Conservation (phyloP, 1,140 invertebrate genomes). For the Pomacea maculata region DNA sequence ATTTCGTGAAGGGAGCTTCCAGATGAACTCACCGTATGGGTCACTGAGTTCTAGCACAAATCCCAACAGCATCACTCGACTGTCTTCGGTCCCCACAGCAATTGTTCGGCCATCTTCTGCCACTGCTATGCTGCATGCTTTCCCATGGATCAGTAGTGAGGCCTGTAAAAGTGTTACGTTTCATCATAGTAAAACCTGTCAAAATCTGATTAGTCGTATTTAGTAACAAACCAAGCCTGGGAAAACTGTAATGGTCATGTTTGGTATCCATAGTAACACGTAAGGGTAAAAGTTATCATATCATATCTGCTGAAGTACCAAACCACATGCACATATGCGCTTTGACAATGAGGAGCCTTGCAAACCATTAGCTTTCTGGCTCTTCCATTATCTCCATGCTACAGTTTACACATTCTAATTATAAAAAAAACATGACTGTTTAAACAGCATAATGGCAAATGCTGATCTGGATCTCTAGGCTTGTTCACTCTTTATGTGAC, state of each 20-base stretch:
- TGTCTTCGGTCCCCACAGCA: constrained; percentile 55
- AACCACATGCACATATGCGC: not conserved
- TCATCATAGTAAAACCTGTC: not conserved
- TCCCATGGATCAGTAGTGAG: constrained; percentile 51
- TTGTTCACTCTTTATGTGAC: too few species aligned
- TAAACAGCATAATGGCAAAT: too few species aligned
- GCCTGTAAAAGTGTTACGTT: constrained; percentile 22
- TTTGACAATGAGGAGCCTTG: not conserved
- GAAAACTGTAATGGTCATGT: not conserved
- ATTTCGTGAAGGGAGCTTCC: constrained; percentile 44
- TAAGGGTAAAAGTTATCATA: not conserved
- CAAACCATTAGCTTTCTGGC: too few species aligned
- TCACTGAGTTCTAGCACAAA: constrained; percentile 52
- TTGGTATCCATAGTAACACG: not conserved
- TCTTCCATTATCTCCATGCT: too few species aligned
- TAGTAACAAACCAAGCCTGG: not conserved
- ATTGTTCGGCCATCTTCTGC: constrained; percentile 59
- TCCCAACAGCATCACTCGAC: constrained; percentile 51
- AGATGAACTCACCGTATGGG: constrained; percentile 50
- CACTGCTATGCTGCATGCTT: constrained; percentile 45
- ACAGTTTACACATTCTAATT: too few species aligned
- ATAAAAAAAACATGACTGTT: too few species aligned
- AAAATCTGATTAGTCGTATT: not conserved
- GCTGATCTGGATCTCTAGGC: too few species aligned
- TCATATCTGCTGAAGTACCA: not conserved